These are phyloP conservation scores for Cyclophora albipunctata DNA, from an alignment of 2,888 invertebrate species.

Conservation along the genomic window DNA sequence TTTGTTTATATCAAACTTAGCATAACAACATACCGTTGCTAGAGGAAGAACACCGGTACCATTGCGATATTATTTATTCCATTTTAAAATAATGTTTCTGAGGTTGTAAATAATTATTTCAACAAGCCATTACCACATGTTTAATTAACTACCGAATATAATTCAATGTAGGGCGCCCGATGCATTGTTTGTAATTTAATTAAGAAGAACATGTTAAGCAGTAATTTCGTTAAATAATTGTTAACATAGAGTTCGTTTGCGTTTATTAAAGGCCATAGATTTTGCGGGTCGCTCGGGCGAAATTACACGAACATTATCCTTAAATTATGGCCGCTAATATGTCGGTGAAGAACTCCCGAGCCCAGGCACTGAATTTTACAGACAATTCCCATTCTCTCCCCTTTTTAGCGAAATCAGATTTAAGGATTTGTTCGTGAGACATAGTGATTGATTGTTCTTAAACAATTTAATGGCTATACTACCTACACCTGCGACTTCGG, in stretches of 20 bases:
- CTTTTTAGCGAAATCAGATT: slow-evolving; percentile 23
- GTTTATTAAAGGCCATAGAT: slow-evolving; percentile 73
- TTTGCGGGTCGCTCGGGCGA: slow-evolving; percentile 52
- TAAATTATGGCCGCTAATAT: slow-evolving; percentile 71
- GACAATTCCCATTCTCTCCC: slow-evolving; percentile 18
- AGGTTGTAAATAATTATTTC: slow-evolving; percentile 1
- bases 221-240: slow-evolving; percentile 70
- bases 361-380: slow-evolving; percentile 38
- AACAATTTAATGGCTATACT: slow-evolving; percentile 9
- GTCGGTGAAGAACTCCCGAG: slow-evolving; percentile 47
- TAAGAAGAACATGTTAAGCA: slow-evolving; percentile 56
- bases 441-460: slow-evolving; percentile 16
- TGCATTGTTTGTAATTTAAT: slow-evolving; percentile 56
- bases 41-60: neutral
- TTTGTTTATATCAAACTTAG: neutral
- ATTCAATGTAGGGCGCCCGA: slow-evolving; percentile 35
- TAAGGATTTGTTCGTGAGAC: slow-evolving; percentile 11
- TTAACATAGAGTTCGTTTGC: slow-evolving; percentile 57
- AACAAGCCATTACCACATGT: slow-evolving; percentile 6
- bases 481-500: too few relatives aligned
- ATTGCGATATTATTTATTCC: neutral
- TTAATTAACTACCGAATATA: slow-evolving; percentile 40
- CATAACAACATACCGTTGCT: neutral
- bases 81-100: neutral
- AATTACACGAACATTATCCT: slow-evolving; percentile 66